A percentile compares a stretch with the other conserved stretches of the same genome.
phyloP scores from a whole-genome alignment of 2,113 vertebrate species.

The Alligator mississippiensis region DNA sequence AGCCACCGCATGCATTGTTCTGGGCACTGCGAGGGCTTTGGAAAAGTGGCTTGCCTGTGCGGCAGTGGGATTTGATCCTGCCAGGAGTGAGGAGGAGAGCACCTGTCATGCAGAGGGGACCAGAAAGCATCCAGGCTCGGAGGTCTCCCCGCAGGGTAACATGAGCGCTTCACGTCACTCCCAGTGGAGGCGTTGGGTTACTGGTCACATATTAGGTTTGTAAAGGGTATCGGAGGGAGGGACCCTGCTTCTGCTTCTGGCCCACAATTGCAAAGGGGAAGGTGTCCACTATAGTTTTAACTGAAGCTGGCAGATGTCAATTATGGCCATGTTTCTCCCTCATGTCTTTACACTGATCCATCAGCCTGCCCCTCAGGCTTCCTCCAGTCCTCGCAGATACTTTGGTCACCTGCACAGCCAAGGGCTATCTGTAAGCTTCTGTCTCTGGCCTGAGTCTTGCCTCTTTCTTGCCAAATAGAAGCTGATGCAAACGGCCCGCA shows the following conservation, averaged over 20 bases:
- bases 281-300: background rate
- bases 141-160: background rate
- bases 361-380: background rate
- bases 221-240: background rate
- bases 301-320: conserved; percentile 45
- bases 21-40: background rate
- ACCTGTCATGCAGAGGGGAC: background rate
- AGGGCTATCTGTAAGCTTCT: background rate
- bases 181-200: rapidly evolving
- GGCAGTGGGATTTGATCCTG: background rate
- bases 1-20: background rate
- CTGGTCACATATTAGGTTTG: rapidly evolving
- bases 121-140: background rate
- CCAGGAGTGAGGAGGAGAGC: background rate
- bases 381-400: background rate
- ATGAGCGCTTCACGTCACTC: background rate
- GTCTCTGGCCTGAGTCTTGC: background rate
- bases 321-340: conserved; percentile 55
- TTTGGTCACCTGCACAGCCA: conserved; percentile 6
- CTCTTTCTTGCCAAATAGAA: background rate
- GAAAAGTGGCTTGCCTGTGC: background rate
- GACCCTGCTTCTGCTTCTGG: background rate
- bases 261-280: background rate
- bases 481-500: conserved; percentile 10
- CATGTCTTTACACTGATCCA: background rate